These are phyloP conservation scores for Zaprionus lineosus DNA, from an alignment of 2,888 invertebrate species.

Conservation along the genomic window DNA sequence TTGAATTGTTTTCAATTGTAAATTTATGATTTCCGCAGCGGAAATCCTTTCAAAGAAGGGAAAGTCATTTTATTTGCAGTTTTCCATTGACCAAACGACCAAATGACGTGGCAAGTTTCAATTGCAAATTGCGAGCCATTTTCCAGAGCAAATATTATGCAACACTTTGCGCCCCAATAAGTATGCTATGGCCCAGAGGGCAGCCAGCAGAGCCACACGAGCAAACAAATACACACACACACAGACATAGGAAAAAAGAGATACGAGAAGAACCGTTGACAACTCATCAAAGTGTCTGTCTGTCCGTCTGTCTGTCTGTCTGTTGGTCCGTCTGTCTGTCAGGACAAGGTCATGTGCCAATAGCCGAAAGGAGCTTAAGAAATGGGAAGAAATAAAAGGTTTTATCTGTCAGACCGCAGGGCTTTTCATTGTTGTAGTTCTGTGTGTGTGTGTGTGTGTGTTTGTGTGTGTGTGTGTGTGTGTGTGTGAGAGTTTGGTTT, in stretches of 20 bases:
- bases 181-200: conserved; percentile 57
- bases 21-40: no score
- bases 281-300: conserved; percentile 61
- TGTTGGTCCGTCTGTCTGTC: conserved; percentile 24
- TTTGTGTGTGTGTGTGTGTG: conserved; percentile 20
- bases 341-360: conserved; percentile 68
- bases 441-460: conserved; percentile 4
- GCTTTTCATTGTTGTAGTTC: conserved; percentile 14
- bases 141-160: conserved; percentile 67
- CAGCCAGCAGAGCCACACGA: conserved; percentile 45
- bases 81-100: neutral
- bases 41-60: no score
- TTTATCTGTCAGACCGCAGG: conserved; percentile 39
- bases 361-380: conserved; percentile 61
- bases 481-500: conserved; percentile 14
- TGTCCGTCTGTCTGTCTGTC: conserved; percentile 25
- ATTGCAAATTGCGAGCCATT: conserved; percentile 30
- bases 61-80: conserved; percentile 18
- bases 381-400: conserved; percentile 52
- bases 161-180: conserved; percentile 71
- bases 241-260: neutral
- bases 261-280: conserved; percentile 55
- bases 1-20: conserved; percentile 57
- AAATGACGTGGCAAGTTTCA: conserved; percentile 24
- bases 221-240: conserved; percentile 2